These are phyloP conservation scores for Centropus unirufus DNA, from an alignment of 2,113 vertebrate species.

Conservation along the genomic window DNA sequence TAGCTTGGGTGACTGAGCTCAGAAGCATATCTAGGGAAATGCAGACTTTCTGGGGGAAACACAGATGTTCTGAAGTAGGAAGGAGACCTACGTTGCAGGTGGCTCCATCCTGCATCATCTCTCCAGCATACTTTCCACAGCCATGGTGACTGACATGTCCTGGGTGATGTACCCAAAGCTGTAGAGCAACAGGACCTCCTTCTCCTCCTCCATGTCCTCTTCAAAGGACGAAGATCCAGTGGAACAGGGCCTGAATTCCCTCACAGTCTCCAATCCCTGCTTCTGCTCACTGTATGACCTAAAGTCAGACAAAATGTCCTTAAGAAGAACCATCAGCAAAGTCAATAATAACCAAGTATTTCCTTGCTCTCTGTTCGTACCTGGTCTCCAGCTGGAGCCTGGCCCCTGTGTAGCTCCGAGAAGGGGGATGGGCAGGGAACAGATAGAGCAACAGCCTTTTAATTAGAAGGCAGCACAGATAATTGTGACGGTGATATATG, in stretches of 20 bases:
- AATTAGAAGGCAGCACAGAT: neutral
- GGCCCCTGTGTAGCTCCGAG: neutral
- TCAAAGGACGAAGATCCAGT: neutral
- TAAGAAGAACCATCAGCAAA: neutral
- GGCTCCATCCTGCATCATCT: neutral
- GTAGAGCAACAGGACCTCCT: neutral
- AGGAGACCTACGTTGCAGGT: neutral
- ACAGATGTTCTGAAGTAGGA: neutral
- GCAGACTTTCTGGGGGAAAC: neutral
- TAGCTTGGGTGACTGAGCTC: neutral
- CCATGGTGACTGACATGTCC: neutral
- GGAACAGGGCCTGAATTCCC: neutral
- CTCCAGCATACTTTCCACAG: neutral
- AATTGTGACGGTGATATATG: neutral
- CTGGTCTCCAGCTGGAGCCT: neutral
- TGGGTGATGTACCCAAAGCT: neutral
- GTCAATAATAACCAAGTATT: neutral
- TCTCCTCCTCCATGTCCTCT: neutral
- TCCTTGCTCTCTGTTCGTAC: neutral
- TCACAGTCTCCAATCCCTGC: neutral
- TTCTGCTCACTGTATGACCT: neutral
- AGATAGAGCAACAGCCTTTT: neutral
- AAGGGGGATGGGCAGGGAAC: neutral
- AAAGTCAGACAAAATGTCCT: neutral
- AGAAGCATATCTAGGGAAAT: neutral